A percentile compares a stretch with the other conserved stretches of the same genome.
These are phyloP conservation scores for Anguilla obscura DNA, from an alignment of 2,797 vertebrate species.

Conservation along the genomic window DNA sequence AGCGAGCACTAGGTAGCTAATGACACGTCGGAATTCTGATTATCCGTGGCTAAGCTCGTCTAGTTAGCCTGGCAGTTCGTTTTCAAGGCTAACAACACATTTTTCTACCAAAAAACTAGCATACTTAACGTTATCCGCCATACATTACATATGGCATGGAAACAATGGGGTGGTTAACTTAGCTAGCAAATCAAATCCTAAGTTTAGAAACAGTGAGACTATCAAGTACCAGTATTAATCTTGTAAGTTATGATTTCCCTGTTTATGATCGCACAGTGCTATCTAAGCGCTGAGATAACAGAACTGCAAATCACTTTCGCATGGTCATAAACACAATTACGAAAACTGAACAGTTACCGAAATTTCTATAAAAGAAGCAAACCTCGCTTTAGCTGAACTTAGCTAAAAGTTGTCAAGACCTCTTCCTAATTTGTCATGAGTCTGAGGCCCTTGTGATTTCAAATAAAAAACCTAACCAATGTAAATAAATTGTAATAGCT, in stretches of 20 bases:
- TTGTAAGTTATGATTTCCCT: background rate
- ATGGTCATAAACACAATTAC: background rate
- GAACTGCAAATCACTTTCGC: background rate
- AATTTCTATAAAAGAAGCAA: background rate
- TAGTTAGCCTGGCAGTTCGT: background rate
- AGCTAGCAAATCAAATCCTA: background rate
- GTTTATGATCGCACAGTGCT: background rate
- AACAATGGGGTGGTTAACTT: background rate
- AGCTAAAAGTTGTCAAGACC: slow-evolving; percentile 28
- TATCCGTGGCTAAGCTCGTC: slow-evolving; percentile 6
- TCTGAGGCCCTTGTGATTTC: slow-evolving; percentile 24
- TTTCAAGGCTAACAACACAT: background rate
- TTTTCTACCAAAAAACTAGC: background rate
- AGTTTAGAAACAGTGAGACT: background rate
- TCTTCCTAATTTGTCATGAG: slow-evolving; percentile 21
- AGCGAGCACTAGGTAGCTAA: background rate
- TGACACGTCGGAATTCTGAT: slow-evolving; percentile 11
- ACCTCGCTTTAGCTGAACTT: background rate
- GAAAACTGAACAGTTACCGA: background rate
- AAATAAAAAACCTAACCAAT: background rate
- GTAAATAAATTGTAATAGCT: background rate
- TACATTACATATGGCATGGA: background rate
- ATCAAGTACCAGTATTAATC: background rate
- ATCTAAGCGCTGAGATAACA: background rate
- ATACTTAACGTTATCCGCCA: background rate